These are phyloP conservation scores for Eustalomyia histrio DNA, from an alignment of 2,888 invertebrate genomes.

Conservation along the genomic window DNA sequence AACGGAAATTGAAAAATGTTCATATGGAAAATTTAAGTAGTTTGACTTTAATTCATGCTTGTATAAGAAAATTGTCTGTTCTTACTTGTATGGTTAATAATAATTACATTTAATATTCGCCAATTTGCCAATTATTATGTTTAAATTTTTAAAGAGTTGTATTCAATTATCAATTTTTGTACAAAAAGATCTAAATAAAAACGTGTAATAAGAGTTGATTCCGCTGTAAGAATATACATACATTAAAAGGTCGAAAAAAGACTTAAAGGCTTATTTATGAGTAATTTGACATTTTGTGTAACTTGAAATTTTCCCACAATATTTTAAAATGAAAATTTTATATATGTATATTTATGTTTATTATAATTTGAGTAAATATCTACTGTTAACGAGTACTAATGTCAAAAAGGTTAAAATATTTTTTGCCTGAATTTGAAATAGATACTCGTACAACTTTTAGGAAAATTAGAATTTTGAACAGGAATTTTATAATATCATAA, in stretches of 20 bases:
- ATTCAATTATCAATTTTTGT: constrained; percentile 30
- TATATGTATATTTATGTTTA: no score
- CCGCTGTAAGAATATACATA: no score
- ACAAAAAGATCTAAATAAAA: background rate
- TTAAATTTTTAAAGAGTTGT: constrained; percentile 21
- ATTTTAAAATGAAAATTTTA: no score
- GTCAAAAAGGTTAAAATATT: no score
- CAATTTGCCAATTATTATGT: constrained; percentile 53
- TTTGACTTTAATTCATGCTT: constrained; percentile 15
- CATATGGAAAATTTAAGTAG: constrained; percentile 33
- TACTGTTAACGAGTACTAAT: no score
- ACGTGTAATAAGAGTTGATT: background rate
- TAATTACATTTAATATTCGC: constrained; percentile 56
- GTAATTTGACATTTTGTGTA: no score
- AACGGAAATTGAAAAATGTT: constrained; percentile 60
- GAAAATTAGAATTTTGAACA: no score
- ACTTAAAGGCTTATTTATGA: background rate
- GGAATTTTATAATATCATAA: no score
- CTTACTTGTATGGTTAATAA: background rate
- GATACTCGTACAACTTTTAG: no score
- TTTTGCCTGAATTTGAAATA: no score
- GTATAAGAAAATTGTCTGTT: background rate
- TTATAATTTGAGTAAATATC: no score
- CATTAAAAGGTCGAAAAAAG: background rate
- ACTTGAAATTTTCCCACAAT: no score